Base-by-base conservation (phyloP, 2,888 invertebrate genomes). In the Malthinus flaveolus region DNA sequence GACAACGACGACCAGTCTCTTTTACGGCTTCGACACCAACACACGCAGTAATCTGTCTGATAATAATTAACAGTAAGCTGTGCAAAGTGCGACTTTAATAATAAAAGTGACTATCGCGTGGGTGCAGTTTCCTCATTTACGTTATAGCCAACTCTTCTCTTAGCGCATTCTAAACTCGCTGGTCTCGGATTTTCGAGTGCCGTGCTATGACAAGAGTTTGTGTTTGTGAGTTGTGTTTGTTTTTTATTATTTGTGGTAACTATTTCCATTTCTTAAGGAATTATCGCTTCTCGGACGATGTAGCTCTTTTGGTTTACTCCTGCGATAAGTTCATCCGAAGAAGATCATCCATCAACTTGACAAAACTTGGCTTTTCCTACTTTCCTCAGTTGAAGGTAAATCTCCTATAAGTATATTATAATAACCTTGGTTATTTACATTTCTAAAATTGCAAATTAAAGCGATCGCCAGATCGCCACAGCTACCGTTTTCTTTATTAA, bases 101-200 rank as follows among this genome's bases (percentile, higher is more conserved):
- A 70, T 67, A 70, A 71, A 69, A 69, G 66, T 68, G 68, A 70
- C 64, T 62, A 68, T 66, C 60, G 71, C 69, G 74, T 75, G 71
- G 75, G 68, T 69, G 72, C 66, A 67, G 69, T 75, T 74, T 75
- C 75, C 75, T 75, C 73, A 75, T 75, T 75, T 75, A 72, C 73
- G 71, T 66, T 60, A 23, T 23, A 67, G 65, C 66, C 67, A 62
- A 66, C 66, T 63, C 64, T 65, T 64, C 63, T 49, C 48, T 52
- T 45, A 49, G 50, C 54, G 49, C 46, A 54, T 53, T 59, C 60
- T 48, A 42, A 60, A 60, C 60, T 56, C 39, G 53, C 53, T 46
- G 56, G 56, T 56, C 51, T 62, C 33, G 62, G 62, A 51, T 56
- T 59, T 62, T 54, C 59, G 59, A 62, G 59, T 62, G 62, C 62